These are phyloP conservation scores for Microdon myrmicae DNA, from an alignment of 2,888 invertebrate genomes.

Conservation along the genomic window DNA sequence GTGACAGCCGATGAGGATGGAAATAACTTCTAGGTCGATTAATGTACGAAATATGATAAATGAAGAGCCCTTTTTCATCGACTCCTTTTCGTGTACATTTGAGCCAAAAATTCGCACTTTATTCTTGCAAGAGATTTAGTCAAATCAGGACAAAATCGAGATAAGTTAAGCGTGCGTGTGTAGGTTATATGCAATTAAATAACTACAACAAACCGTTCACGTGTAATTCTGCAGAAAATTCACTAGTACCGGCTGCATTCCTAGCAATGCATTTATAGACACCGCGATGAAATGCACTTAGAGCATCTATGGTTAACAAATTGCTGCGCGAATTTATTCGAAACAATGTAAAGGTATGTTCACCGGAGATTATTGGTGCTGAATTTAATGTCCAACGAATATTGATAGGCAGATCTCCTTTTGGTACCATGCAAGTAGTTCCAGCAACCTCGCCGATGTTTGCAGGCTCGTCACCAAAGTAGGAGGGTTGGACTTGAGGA, in stretches of 20 bases:
- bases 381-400: slow-evolving; percentile 73
- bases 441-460: slow-evolving; percentile 77
- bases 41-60: no score
- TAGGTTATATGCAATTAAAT: no score
- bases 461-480: slow-evolving; percentile 57
- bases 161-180: no score
- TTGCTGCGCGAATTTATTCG: slow-evolving; percentile 55
- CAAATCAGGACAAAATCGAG: no score
- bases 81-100: no score
- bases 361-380: slow-evolving; percentile 63
- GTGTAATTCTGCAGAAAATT: slow-evolving; percentile 72
- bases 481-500: slow-evolving; percentile 59
- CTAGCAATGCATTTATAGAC: slow-evolving; percentile 77
- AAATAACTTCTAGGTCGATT: no score
- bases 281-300: slow-evolving; percentile 70
- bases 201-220: slow-evolving; percentile 74
- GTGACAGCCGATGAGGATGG: no score
- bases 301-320: slow-evolving; percentile 68
- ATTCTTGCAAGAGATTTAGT: no score
- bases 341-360: slow-evolving; percentile 62
- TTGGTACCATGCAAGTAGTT: slow-evolving; percentile 73
- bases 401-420: slow-evolving; percentile 72
- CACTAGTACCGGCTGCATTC: slow-evolving; percentile 77
- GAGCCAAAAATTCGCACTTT: no score
- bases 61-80: no score